Conservation (phyloP, 2,888 invertebrate species). For the Watsonalla binaria region DNA sequence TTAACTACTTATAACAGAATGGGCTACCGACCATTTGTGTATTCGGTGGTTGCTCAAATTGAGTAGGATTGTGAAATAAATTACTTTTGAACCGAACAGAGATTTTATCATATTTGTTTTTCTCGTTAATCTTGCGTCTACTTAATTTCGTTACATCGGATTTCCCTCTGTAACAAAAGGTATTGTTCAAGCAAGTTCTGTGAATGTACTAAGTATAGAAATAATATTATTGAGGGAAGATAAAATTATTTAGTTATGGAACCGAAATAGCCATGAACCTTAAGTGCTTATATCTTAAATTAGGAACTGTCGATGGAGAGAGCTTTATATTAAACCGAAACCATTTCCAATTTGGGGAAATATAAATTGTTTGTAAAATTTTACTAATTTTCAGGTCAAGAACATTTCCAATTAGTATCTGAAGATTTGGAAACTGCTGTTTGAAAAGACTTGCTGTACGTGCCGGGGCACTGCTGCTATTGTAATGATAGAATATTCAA, state of each 20-base stretch:
- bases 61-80: background rate
- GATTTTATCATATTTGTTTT: conserved; percentile 1
- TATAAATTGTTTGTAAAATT: conserved; percentile 9
- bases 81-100: background rate
- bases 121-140: background rate
- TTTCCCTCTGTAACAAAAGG: too few relatives aligned
- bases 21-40: background rate
- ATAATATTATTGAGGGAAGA: background rate
- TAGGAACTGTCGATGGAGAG: too few relatives aligned
- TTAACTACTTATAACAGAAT: background rate
- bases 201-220: background rate
- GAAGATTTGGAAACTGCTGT: conserved; percentile 74
- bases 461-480: conserved; percentile 6
- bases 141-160: background rate
- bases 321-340: too few relatives aligned
- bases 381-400: conserved; percentile 61
- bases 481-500: conserved; percentile 8
- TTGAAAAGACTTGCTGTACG: conserved; percentile 30
- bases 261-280: background rate
- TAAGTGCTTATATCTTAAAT: too few relatives aligned
- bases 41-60: background rate
- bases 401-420: conserved; percentile 75
- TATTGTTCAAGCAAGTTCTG: too few relatives aligned
- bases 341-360: too few relatives aligned
- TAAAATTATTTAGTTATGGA: background rate